A percentile compares a stretch with the other conserved stretches of the same genome.
These are phyloP conservation scores for Caracal caracal DNA, from an alignment of 2,113 vertebrate species.

Conservation along the genomic window DNA sequence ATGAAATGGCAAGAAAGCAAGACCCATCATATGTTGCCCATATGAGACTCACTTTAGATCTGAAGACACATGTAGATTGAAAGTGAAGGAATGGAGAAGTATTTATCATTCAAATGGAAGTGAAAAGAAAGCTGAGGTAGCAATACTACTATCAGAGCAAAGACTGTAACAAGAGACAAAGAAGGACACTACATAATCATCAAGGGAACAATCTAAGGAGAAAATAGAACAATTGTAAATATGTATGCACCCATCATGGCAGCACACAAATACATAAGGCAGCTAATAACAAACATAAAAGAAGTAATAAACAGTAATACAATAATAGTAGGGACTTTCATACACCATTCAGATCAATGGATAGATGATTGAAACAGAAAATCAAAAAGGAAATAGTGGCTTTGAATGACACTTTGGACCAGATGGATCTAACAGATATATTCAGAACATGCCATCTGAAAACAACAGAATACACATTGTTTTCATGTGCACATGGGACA, in stretches of 20 bases:
- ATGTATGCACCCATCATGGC: not conserved
- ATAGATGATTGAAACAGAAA: not conserved
- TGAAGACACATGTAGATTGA: not conserved
- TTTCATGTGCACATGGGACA: not conserved
- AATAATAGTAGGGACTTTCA: not conserved
- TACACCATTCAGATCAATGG: not conserved
- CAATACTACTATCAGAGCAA: not conserved
- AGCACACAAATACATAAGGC: not conserved
- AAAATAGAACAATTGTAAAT: not conserved
- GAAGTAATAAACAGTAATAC: not conserved
- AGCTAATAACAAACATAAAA: not conserved
- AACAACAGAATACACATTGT: not conserved
- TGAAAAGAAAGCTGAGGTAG: not conserved
- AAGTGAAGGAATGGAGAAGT: not conserved
- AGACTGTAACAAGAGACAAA: not conserved
- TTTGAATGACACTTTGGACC: not conserved
- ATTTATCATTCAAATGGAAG: not conserved
- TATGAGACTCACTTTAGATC: not conserved
- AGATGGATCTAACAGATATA: not conserved
- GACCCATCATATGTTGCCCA: not conserved
- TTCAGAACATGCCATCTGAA: not conserved
- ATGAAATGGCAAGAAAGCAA: not conserved
- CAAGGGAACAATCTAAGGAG: not conserved
- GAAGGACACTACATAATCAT: not conserved
- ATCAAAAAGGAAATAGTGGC: not conserved